Evolutionary conservation across 2,888 invertebrate species (phyloP).

Genomic region (Melinaea marsaeus): DNA sequence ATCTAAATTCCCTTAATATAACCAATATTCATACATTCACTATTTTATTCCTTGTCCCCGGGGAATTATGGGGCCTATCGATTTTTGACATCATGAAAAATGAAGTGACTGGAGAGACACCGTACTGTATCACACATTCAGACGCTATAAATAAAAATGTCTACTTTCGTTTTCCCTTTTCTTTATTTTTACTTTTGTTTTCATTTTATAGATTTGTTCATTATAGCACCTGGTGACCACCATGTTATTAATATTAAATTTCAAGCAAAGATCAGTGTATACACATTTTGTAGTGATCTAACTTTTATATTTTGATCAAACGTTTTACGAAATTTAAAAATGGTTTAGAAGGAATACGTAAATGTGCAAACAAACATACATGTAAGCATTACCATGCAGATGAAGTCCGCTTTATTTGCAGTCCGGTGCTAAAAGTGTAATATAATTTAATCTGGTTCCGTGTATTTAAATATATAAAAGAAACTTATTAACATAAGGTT

Average conservation of each 20-base stretch:
- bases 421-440: neutral
- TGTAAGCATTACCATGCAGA: constrained; percentile 72
- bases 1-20: no score
- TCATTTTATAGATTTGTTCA: neutral
- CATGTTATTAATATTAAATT: no score
- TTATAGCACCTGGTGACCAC: neutral
- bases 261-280: no score
- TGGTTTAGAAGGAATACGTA: constrained; percentile 43
- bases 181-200: neutral
- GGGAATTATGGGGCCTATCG: constrained; percentile 40
- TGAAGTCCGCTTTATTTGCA: constrained; percentile 59
- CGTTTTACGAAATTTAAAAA: constrained; percentile 10
- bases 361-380: constrained; percentile 59
- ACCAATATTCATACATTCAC: neutral
- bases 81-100: constrained; percentile 51
- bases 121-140: constrained; percentile 35
- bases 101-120: constrained; percentile 46
- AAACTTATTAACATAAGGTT: no score
- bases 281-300: no score
- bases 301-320: no score
- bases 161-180: neutral
- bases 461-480: neutral
- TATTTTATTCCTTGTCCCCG: constrained; percentile 36
- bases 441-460: constrained; percentile 10
- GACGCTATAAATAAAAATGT: neutral